Percentiles rank a stretch among this genome's conserved stretches.
Conservation (phyloP, 2,113 vertebrate genomes). For the Eolophus roseicapilla region DNA sequence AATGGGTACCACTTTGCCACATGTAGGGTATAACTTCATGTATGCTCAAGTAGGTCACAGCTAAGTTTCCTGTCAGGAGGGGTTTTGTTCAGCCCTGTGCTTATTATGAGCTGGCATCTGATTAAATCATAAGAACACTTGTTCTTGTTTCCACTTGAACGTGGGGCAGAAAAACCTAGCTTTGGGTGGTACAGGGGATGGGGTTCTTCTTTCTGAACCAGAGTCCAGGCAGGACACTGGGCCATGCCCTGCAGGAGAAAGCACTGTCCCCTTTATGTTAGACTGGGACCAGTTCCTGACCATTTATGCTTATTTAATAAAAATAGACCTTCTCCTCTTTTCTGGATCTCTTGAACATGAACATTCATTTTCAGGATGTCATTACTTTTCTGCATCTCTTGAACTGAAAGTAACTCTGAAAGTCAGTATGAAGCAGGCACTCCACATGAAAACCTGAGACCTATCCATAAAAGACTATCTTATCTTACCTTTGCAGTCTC, state of each 20-base stretch:
- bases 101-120: background rate
- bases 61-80: conserved; percentile 17
- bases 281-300: background rate
- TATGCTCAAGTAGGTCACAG: background rate
- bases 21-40: background rate
- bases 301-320: background rate
- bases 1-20: background rate
- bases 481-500: background rate
- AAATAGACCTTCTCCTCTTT: background rate
- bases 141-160: background rate
- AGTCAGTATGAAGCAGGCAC: background rate
- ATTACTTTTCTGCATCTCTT: background rate
- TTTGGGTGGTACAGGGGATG: background rate
- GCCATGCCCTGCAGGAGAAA: background rate
- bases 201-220: background rate
- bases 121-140: background rate
- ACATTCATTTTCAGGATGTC: background rate
- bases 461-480: background rate
- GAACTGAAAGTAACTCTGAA: background rate
- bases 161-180: background rate
- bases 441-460: background rate
- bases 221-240: background rate
- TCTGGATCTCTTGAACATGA: background rate
- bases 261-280: background rate
- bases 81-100: background rate